A percentile compares a stretch with the other conserved stretches of the same genome.
These are phyloP conservation scores for Neoarius graeffei DNA, from an alignment of 2,113 vertebrate species.

Conservation along the genomic window DNA sequence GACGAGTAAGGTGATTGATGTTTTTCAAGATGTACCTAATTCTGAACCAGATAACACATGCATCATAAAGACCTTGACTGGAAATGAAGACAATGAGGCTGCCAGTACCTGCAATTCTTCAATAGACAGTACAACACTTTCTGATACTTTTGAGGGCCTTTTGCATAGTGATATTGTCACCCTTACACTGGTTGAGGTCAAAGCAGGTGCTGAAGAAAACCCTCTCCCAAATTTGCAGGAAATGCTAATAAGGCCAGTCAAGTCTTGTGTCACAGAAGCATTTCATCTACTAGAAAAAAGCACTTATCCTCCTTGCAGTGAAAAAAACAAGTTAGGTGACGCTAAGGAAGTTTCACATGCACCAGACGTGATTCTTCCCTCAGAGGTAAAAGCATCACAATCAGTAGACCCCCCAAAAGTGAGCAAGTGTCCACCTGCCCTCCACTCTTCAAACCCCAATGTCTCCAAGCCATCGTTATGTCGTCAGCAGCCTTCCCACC, in stretches of 20 bases:
- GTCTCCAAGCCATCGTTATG: constrained; percentile 5
- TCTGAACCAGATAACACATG: constrained; percentile 35
- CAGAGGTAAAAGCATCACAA: neutral
- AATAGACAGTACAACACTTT: constrained; percentile 61
- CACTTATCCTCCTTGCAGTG: neutral
- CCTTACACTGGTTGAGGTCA: constrained; percentile 74
- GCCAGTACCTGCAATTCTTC: constrained; percentile 51
- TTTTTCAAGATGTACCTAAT: constrained; percentile 43
- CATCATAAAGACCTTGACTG: constrained; percentile 52
- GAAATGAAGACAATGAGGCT: constrained; percentile 3
- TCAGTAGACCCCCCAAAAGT: neutral
- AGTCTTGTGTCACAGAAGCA: neutral
- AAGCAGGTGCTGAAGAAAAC: constrained; percentile 53
- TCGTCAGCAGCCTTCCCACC: constrained; percentile 13
- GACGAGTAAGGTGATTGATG: neutral
- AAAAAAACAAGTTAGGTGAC: neutral
- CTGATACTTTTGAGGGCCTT: constrained; percentile 69
- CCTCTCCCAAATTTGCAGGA: constrained; percentile 21
- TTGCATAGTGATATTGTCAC: constrained; percentile 70
- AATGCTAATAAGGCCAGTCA: neutral
- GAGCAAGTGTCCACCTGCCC: neutral
- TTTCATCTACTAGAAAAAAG: neutral
- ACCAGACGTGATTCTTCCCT: constrained; percentile 11
- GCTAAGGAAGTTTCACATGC: neutral
- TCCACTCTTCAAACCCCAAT: neutral